A percentile compares a stretch with the other conserved stretches of the same genome.
phyloP scores from a whole-genome alignment of 2,888 invertebrate genomes.

The Diplolepis rosae region DNA sequence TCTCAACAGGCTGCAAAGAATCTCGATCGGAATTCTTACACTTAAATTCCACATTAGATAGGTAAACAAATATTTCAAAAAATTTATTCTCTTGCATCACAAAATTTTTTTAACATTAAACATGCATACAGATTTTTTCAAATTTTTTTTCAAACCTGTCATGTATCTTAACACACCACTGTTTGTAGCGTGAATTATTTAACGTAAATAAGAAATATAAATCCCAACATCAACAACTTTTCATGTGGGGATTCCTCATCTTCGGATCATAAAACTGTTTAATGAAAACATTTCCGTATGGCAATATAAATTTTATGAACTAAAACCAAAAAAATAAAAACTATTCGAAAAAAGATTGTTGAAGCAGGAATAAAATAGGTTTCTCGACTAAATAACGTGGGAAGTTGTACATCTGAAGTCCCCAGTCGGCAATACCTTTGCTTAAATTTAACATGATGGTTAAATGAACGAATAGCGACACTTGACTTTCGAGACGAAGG shows the following conservation, averaged over 20 bases:
- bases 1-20: not conserved
- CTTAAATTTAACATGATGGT: constrained; percentile 11
- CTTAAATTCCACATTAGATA: not conserved
- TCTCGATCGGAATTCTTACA: not conserved
- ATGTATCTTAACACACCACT: no score
- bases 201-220: not conserved
- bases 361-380: no score
- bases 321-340: not conserved
- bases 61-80: not conserved
- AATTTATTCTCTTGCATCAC: not conserved
- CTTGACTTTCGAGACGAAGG: constrained; percentile 58
- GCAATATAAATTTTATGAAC: constrained; percentile 1
- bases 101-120: no score
- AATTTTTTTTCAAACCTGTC: not conserved
- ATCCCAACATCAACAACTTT: not conserved
- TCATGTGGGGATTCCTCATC: not conserved
- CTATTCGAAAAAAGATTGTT: not conserved
- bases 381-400: not conserved
- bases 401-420: not conserved
- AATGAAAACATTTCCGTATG: not conserved
- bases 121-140: no score
- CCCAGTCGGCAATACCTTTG: constrained; percentile 4
- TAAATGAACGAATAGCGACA: constrained; percentile 45
- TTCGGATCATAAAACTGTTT: constrained; percentile 1
- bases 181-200: constrained; percentile 12